Evolutionary conservation across 2,888 invertebrate genomes (phyloP), one percentile per base, ranked within the genome.

Genomic region (Athalia cordata): DNA sequence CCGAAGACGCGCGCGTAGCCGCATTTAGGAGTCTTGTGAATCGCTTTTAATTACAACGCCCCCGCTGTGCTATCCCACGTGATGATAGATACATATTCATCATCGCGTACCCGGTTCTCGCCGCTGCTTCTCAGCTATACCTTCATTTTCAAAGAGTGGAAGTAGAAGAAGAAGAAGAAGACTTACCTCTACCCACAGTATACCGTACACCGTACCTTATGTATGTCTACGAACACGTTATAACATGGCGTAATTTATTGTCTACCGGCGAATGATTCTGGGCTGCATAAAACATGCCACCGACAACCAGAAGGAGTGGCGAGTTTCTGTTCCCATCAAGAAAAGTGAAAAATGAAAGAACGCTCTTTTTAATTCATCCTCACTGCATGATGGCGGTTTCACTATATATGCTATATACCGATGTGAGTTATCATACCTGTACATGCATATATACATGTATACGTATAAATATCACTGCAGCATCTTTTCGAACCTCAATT

Each of bases 261-360:
- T 70, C 70, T 47, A n/a, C 45, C 6, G 8, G 47, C 59, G 13
- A 70, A 70, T 70, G 55, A 59, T 68, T 52, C 45, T 57, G 45
- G 45, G 29, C 13, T 59, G 52, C 43, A 29, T 1, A 6, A 9
- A 13, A n/a, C 29, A 4, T 29, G 6, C 50, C 50, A 50, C 45
- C 50, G 49, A 4, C 67, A 11, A 8, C 50, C 52, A 45, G 65
- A n/a, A 65, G 45, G 11, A 45, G 13, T 67, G 45, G 5, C 67
- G n/a, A 15, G 47, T 8, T 13, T 29, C 57, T 57, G 15, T 70
- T 70, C 47, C 70, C 70, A 70, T 70, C 70, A 70, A 70, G 70
- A 70, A 70, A 70, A 70, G 70, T 70, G 70, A 70, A 15, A 70
- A 70, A 70, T 70, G 70, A 70, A 70, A 70, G 70, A 70, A 70